Conservation (phyloP, 1,140 invertebrate species). For the Macrotrachela quadricornifera region DNA sequence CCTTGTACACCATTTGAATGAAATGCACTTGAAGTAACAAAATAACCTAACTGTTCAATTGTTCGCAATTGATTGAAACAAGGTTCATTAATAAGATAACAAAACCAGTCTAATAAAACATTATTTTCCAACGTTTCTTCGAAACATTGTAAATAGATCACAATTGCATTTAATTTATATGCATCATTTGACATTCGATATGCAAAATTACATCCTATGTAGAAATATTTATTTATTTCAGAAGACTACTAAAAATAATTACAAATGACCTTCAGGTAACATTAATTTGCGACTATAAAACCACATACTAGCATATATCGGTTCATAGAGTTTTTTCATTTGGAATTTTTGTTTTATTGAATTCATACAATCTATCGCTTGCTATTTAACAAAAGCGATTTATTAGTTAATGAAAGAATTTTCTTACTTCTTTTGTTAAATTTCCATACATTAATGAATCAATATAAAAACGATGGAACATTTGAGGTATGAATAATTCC, state of each 20-base stretch:
- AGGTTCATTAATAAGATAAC: conserved; percentile 68
- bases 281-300: no score
- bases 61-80: conserved; percentile 72
- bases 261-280: no score
- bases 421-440: neutral
- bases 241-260: no score
- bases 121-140: conserved; percentile 53
- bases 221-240: no score
- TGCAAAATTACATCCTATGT: conserved; percentile 54
- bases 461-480: conserved; percentile 2
- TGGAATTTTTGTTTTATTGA: no score
- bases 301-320: no score
- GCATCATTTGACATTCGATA: conserved; percentile 41
- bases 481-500: neutral
- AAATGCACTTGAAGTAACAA: conserved; percentile 64
- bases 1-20: conserved; percentile 60
- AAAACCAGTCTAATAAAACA: conserved; percentile 60
- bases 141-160: conserved; percentile 67
- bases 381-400: no score
- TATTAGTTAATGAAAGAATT: no score
- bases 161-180: conserved; percentile 64
- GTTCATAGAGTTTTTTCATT: no score
- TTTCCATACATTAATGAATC: conserved; percentile 6
- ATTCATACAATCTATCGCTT: no score
- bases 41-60: conserved; percentile 77